Evolutionary conservation across 2,113 vertebrate species (phyloP), one percentile per base, ranked within the genome.

Genomic region (Marmota flaviventris): DNA sequence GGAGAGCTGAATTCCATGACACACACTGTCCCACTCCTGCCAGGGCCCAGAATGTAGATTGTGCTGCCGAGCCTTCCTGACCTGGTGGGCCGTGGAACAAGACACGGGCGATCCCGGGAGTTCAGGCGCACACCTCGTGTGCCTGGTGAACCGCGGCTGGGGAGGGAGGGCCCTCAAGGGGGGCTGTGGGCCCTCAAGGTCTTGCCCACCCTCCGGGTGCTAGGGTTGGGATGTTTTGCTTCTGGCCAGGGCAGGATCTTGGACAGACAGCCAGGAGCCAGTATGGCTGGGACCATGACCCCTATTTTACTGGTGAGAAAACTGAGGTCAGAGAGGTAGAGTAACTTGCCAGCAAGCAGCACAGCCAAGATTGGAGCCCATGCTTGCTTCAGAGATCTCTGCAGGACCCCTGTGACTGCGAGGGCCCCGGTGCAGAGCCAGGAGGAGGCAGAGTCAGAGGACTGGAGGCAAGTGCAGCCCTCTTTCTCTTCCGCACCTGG

Each of bases 81-180:
- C 2, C 12, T 4, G 72, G 13, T 4, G 70, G 18, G 39, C 0
- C 0, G 42, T 13, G 29, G 48, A 53, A 27, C 5, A 4, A 29
- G 82, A 56, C 0, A 11, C 77, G n/a, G 1, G 53, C 1, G 8
- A 4, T 29, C 53, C 7, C 1, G 1, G 39, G 78, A 14, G 20
- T 4, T 14, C 0, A 25, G 83, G 58, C 2, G n/a, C 1, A 0
- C 12, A 20, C 91, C 70, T 4, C 0, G 24, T 18, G 20, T 14
- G 27, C 51, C 24, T 20, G 34, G 92, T 7, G n/a, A 37, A 34
- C 37, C 2, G 48, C 48, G 10, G 48, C 48, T 45, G 45, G 8
- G 45, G 45, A 45, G 45, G 45, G 45, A 45, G 45, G 45, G 45
- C 45, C 45, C 45, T 45, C 45, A 8, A 8, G 45, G 45, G 45